Evolutionary conservation across 2,797 vertebrate species (phyloP).

Genomic region (Lutra lutra): DNA sequence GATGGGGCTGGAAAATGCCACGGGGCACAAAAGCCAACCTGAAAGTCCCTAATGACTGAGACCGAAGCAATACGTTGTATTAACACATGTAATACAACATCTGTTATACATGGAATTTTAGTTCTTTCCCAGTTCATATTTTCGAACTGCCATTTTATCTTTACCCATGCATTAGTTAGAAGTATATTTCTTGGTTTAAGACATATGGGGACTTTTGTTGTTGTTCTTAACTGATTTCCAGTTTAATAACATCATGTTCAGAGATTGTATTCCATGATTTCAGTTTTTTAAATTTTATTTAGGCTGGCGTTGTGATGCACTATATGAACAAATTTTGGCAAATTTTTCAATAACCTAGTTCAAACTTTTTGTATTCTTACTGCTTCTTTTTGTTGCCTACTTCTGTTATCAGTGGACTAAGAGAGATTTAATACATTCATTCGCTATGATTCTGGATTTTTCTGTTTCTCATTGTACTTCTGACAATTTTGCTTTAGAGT

Average conservation of each 20-base stretch:
- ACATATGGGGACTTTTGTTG: neutral
- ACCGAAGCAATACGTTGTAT: neutral
- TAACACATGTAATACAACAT: neutral
- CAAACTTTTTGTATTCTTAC: neutral
- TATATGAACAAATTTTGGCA: neutral
- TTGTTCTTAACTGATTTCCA: neutral
- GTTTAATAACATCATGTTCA: neutral
- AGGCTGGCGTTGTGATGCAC: neutral
- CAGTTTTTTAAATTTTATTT: neutral
- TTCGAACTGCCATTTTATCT: neutral
- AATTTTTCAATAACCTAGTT: neutral
- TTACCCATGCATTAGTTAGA: neutral
- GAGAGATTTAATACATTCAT: neutral
- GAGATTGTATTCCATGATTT: neutral
- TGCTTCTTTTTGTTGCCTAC: neutral
- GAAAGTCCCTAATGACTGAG: neutral
- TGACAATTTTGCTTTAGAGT: neutral
- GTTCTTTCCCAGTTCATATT: neutral
- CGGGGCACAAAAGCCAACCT: neutral
- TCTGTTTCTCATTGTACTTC: neutral
- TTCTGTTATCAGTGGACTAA: neutral
- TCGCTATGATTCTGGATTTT: neutral
- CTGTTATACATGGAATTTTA: neutral
- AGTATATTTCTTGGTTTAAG: neutral
- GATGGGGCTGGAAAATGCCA: neutral